These are phyloP conservation scores for Diachasmimorpha longicaudata DNA, from an alignment of 1,140 invertebrate species.

Conservation along the genomic window DNA sequence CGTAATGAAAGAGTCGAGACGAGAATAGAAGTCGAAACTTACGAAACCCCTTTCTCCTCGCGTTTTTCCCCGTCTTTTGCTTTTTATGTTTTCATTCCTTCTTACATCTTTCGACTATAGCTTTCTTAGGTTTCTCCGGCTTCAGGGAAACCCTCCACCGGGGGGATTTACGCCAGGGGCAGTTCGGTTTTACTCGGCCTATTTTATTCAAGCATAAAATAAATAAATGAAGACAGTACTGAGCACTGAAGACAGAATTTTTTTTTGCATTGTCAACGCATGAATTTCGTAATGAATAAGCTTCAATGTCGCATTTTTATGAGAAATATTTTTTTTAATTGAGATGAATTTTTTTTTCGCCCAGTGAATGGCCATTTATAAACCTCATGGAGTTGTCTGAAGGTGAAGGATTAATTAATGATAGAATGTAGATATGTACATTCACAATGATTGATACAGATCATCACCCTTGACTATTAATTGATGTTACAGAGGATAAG, in stretches of 20 bases:
- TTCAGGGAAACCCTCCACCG: not conserved
- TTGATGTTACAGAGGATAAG: not conserved
- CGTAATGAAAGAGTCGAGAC: conserved; percentile 1
- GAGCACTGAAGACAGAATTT: too few relatives aligned
- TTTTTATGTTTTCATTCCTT: not conserved
- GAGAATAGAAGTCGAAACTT: not conserved
- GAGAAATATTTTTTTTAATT: too few relatives aligned
- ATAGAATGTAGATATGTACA: not conserved
- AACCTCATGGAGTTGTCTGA: not conserved
- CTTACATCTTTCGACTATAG: not conserved
- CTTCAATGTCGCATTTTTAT: too few relatives aligned
- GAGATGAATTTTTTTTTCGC: not conserved
- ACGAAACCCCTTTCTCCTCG: not conserved
- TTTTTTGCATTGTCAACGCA: too few relatives aligned
- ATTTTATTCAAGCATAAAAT: not conserved
- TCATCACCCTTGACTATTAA: not conserved
- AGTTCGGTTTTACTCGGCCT: not conserved
- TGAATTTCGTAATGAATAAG: too few relatives aligned
- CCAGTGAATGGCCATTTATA: not conserved
- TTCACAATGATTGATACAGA: conserved; percentile 1
- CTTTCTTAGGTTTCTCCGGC: not conserved
- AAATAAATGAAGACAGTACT: not conserved
- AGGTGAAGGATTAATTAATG: conserved; percentile 10
- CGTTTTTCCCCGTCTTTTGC: not conserved
- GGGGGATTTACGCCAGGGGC: not conserved